phyloP scores from a whole-genome alignment of 2,113 vertebrate genomes.

The Brachypodius melanocephalos region DNA sequence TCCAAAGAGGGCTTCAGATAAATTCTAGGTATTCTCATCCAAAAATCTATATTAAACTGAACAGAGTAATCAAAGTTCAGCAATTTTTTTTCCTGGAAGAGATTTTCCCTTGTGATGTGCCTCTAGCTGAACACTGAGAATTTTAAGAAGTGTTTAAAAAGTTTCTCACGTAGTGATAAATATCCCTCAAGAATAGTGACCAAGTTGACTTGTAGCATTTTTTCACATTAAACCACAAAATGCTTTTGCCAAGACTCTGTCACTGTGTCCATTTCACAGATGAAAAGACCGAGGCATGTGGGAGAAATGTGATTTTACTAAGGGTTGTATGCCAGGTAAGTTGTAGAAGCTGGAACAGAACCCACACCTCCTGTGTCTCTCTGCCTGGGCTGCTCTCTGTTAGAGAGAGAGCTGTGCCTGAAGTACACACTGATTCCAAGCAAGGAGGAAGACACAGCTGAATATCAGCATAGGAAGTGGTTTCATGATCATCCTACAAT shows the following conservation, averaged over 20 bases:
- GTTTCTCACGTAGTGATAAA: neutral
- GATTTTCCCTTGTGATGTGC: neutral
- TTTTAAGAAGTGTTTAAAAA: neutral
- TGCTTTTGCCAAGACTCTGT: neutral
- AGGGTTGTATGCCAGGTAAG: neutral
- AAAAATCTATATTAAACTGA: neutral
- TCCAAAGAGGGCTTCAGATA: neutral
- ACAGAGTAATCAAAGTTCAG: neutral
- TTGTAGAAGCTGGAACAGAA: neutral
- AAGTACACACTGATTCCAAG: neutral
- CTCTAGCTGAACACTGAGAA: neutral
- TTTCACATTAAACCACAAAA: neutral
- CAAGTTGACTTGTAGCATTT: neutral
- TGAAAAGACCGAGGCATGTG: neutral
- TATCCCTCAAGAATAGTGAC: neutral
- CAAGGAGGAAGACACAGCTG: neutral
- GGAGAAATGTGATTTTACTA: conserved; percentile 1
- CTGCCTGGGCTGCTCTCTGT: neutral
- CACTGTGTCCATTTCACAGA: neutral
- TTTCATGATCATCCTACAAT: neutral
- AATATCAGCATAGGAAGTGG: conserved; percentile 6
- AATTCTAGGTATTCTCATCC: neutral
- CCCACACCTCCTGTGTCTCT: neutral
- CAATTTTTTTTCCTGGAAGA: neutral
- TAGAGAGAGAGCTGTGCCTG: neutral